These are phyloP conservation scores for Arenaria interpres DNA, from an alignment of 2,113 vertebrate genomes.

Conservation along the genomic window DNA sequence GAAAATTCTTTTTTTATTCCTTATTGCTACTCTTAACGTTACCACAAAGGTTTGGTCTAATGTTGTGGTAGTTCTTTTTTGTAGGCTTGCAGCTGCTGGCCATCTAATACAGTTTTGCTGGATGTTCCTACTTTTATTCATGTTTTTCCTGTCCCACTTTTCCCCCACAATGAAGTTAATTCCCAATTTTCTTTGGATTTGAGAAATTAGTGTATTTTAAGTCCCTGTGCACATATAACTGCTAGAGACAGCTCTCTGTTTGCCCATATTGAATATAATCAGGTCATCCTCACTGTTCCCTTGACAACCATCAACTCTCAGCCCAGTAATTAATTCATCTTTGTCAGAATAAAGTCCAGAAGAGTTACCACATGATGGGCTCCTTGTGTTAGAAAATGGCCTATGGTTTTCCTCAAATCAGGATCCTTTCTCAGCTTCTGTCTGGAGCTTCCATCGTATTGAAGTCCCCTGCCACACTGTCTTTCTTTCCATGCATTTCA, in stretches of 20 bases:
- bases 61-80: neutral
- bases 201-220: neutral
- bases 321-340: slow-evolving; percentile 1
- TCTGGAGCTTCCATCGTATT: fast-evolving
- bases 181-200: neutral
- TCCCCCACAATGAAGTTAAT: neutral
- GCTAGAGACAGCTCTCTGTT: neutral
- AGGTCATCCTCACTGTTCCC: neutral
- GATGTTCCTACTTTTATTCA: neutral
- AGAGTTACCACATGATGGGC: neutral
- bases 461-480: neutral
- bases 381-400: neutral
- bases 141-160: neutral
- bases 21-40: neutral
- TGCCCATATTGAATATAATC: neutral
- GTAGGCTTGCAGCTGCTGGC: neutral
- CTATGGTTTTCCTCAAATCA: neutral
- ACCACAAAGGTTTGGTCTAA: neutral
- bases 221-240: neutral
- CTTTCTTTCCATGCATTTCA: slow-evolving; percentile 4
- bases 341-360: neutral
- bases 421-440: neutral
- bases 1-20: neutral
- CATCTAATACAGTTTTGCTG: neutral
- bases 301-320: neutral